Evolutionary conservation across 2,113 vertebrate species (phyloP), one percentile per base, ranked within the genome.

Genomic region (Lutjanus erythropterus): DNA sequence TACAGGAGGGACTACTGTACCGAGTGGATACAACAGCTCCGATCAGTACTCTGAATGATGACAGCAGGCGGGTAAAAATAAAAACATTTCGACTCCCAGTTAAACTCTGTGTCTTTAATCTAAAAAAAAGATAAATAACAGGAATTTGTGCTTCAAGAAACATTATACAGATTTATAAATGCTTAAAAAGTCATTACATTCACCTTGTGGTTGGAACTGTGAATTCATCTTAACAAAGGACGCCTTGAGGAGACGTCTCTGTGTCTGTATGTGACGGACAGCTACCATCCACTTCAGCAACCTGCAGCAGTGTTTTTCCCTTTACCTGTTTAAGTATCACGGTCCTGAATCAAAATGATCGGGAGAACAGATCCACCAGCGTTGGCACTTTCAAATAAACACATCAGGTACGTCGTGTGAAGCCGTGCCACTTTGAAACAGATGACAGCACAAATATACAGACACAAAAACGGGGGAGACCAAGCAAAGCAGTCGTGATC

Each of bases 21-120:
- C n/a, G n/a, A n/a, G n/a, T n/a, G n/a, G n/a, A n/a, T n/a, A n/a
- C n/a, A n/a, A n/a, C n/a, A n/a, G n/a, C n/a, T n/a, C n/a, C n/a
- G n/a, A n/a, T n/a, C n/a, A n/a, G n/a, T n/a, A n/a, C n/a, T n/a
- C n/a, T n/a, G n/a, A n/a, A n/a, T n/a, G n/a, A n/a, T n/a, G n/a
- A n/a, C n/a, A n/a, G n/a, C n/a, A n/a, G n/a, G n/a, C n/a, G n/a
- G n/a, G n/a, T n/a, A n/a, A 1, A 64, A 69, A 77, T 11, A 42
- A 78, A 82, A 75, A 0, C 5, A n/a, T 18, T 39, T 29, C 18
- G 29, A 58, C 29, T 80, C 44, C 11, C 8, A 39, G 35, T 42
- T 12, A 60, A 71, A 60, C 58, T 85, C 31, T 82, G 64, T 80
- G 84, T 89, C 78, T 95, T 95, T 91, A 91, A 91, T 93, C 83